Base-by-base conservation (phyloP, 2,797 vertebrate genomes). In the Sciurus vulgaris region DNA sequence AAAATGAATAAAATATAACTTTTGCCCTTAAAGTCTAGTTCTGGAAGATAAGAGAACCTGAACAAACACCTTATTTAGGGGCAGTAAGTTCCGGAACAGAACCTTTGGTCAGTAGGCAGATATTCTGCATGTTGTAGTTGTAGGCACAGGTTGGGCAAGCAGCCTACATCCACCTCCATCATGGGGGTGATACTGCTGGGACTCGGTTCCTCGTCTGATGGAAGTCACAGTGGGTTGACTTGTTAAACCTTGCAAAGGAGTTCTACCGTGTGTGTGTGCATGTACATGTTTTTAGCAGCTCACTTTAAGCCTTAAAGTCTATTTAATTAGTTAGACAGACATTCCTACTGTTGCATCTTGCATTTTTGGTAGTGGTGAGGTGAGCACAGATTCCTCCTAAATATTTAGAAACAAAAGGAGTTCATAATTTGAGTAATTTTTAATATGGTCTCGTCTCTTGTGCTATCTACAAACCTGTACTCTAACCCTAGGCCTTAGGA, bases 361-460 rank as follows among this genome's bases (percentile, higher is more conserved):
- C 18, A 33, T 74, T 63, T 76, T 65, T 20, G 5, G 15, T 28
- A 28, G 8, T 9, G 56, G 0, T 59, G 54, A 22, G 14, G 8
- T 63, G 11, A 17, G 41, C 22, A 30, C 49, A 22, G 83, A 28
- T 81, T 89, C 56, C 30, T 38, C 54, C 8, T 89, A 44, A 91
- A 47, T 28, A 56, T 70, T 86, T 56, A 74, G 88, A 87, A 85
- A 18, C 33, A 35, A 73, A 73, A 92, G 18, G 82, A 78, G 28
- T 90, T 33, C 79, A 41, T 94, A 78, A 33, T 89, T 78, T 86
- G 28, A 86, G 41, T 83, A 30, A 10, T 59, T 84, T 82, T 72
- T 73, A 22, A 8, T 6, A 1, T 83, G 20, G 51, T 20, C 59
- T 3, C 26, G 22, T 61, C 24, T 26, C 5, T n/a, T 81, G 13